Percentiles rank a stretch among this genome's conserved stretches.
Conservation (phyloP, 2,888 invertebrate genomes). For the Tipula unca region DNA sequence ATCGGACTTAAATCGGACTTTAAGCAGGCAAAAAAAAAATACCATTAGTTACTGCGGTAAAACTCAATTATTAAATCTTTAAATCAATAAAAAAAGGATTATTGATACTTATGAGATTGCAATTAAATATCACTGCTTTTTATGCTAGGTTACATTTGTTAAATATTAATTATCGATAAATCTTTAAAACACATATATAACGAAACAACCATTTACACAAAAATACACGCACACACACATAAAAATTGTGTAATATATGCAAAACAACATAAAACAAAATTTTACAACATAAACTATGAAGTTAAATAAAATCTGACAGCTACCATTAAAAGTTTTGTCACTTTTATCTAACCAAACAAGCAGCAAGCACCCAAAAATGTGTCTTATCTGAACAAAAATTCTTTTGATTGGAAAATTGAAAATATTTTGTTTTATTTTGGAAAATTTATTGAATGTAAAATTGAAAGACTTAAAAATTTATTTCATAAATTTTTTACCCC, state of each 20-base stretch:
- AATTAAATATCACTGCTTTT: no score
- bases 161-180: no score
- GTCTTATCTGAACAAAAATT: neutral
- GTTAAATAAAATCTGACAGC: neutral
- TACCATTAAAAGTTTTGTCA: conserved; percentile 8
- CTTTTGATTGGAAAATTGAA: neutral
- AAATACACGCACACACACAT: no score
- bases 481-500: neutral
- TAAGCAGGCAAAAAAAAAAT: no score
- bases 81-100: no score
- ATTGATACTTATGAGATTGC: no score
- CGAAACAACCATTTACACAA: no score
- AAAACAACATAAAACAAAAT: neutral
- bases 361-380: neutral
- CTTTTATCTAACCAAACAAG: neutral
- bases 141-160: no score
- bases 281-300: neutral
- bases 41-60: no score
- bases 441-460: conserved; percentile 8
- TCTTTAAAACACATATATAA: no score
- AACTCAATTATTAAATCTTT: no score
- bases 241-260: neutral
- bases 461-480: neutral
- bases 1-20: no score
- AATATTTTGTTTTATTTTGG: neutral